These are phyloP conservation scores for Ormyrus pomaceus DNA, from an alignment of 2,888 invertebrate species.

Conservation along the genomic window DNA sequence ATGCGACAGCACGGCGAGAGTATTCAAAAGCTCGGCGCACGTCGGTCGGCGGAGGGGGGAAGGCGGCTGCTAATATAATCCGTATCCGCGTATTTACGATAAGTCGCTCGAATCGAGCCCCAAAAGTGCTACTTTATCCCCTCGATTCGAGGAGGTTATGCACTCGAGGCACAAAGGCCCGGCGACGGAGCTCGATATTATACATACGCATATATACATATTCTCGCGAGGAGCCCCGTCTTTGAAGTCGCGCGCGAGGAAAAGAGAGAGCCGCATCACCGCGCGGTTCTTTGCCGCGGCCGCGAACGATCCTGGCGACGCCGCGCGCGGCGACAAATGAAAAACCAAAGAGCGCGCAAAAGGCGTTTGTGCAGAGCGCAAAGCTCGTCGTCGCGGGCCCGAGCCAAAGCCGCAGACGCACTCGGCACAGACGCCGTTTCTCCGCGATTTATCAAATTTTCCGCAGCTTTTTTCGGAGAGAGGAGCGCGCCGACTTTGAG, in stretches of 20 bases:
- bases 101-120: conserved; percentile 34
- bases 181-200: too few species aligned
- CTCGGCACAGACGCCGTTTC: too few species aligned
- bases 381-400: not conserved
- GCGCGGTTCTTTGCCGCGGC: not conserved
- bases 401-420: conserved; percentile 5
- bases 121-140: conserved; percentile 52
- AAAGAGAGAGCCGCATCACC: not conserved
- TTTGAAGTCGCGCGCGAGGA: conserved; percentile 26
- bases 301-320: conserved; percentile 14
- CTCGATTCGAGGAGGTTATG: not conserved
- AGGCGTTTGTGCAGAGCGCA: not conserved
- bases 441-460: conserved; percentile 14
- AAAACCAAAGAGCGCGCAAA: conserved; percentile 11
- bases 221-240: not conserved
- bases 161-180: too few species aligned
- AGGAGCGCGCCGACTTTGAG: too few species aligned
- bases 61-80: conserved; percentile 24
- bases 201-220: too few species aligned
- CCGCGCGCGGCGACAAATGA: conserved; percentile 12
- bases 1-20: conserved; percentile 15
- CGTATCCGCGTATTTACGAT: conserved; percentile 43
- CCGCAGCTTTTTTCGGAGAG: too few species aligned
- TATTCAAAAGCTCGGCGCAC: conserved; percentile 23
- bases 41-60: conserved; percentile 15